phyloP scores from a whole-genome alignment of 2,113 vertebrate species.

The Corythornis vintsioides region DNA sequence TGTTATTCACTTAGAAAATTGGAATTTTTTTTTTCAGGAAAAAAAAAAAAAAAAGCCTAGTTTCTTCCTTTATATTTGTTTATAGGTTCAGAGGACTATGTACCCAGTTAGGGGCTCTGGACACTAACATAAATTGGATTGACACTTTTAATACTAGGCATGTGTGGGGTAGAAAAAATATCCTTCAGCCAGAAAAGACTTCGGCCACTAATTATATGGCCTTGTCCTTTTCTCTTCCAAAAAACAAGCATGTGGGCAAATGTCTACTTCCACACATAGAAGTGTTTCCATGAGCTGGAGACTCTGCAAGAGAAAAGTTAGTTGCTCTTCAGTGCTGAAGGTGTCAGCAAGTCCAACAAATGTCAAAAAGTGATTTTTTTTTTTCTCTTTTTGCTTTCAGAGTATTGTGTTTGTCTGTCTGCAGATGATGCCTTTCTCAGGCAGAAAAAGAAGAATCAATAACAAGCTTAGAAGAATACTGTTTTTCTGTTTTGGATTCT shows the following conservation, averaged over 20 bases:
- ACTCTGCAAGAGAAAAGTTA: background rate
- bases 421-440: background rate
- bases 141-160: background rate
- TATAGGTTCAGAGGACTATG: background rate
- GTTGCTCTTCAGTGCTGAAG: background rate
- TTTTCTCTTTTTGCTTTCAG: background rate
- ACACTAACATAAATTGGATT: background rate
- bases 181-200: background rate
- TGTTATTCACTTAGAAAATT: background rate
- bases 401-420: background rate
- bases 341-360: background rate
- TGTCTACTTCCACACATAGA: background rate
- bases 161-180: background rate
- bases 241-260: background rate
- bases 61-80: background rate
- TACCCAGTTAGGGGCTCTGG: background rate
- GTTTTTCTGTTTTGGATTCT: background rate
- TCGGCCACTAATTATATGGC: background rate
- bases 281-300: background rate
- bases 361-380: background rate
- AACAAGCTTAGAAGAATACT: background rate
- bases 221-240: background rate
- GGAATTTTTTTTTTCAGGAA: background rate
- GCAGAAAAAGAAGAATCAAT: background rate
- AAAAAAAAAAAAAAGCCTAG: no score